These are phyloP conservation scores for Lagorchestes hirsutus DNA, from an alignment of 2,797 vertebrate species.

Conservation along the genomic window DNA sequence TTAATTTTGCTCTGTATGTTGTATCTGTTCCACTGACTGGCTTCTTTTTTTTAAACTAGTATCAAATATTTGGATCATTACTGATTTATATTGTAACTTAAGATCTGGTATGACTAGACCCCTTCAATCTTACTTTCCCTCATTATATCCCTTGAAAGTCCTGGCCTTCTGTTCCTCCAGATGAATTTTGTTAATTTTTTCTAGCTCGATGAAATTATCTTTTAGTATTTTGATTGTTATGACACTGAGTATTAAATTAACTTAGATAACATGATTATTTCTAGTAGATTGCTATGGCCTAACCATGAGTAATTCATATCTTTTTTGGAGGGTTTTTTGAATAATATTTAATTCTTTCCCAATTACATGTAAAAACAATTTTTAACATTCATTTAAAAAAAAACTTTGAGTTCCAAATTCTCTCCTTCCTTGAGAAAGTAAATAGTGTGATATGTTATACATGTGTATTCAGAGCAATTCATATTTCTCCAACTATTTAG, in stretches of 20 bases:
- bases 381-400: not conserved
- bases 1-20: not conserved
- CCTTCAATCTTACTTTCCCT: not conserved
- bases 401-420: not conserved
- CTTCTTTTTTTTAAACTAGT: not conserved
- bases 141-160: not conserved
- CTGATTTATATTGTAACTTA: not conserved
- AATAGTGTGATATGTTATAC: not conserved
- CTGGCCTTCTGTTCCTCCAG: not conserved
- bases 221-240: not conserved
- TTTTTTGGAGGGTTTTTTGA: not conserved
- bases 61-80: not conserved
- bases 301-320: not conserved
- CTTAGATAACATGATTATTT: not conserved
- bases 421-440: not conserved
- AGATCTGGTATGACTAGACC: not conserved
- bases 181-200: not conserved
- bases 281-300: not conserved
- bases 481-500: not conserved
- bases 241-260: not conserved
- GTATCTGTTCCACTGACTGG: not conserved
- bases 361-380: not conserved
- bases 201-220: not conserved
- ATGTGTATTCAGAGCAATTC: not conserved
- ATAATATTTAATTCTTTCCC: not conserved